Percentiles rank a stretch among this genome's conserved stretches.
Conservation (phyloP, 2,888 invertebrate species). For the Stomorhina lunata region DNA sequence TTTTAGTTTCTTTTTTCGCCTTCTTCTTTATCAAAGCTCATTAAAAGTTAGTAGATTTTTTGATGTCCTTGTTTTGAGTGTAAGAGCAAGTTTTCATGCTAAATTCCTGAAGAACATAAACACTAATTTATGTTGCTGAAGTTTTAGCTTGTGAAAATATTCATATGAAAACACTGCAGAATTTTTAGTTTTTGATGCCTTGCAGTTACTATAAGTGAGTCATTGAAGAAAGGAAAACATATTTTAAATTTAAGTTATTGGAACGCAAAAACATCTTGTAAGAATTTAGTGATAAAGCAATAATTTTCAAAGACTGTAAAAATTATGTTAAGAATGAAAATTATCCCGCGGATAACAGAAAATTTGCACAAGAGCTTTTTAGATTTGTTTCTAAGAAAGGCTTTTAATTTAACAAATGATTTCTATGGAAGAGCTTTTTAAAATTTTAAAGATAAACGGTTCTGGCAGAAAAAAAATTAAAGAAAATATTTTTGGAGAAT, state of each 20-base stretch:
- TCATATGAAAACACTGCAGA: constrained; percentile 15
- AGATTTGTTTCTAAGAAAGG: too few relatives aligned
- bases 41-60: constrained; percentile 40
- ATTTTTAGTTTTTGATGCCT: not conserved
- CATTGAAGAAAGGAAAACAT: not conserved
- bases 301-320: too few relatives aligned
- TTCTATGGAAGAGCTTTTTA: too few relatives aligned
- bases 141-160: too few relatives aligned
- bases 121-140: constrained; percentile 25
- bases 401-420: too few relatives aligned
- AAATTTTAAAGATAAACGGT: too few relatives aligned
- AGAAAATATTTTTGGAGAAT: too few relatives aligned
- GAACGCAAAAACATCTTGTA: not conserved
- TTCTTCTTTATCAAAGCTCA: constrained; percentile 30
- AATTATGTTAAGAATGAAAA: too few relatives aligned
- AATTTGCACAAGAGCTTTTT: too few relatives aligned
- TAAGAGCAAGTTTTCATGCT: constrained; percentile 15
- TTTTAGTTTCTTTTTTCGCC: not conserved
- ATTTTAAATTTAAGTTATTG: not conserved
- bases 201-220: not conserved
- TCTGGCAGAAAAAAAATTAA: too few relatives aligned
- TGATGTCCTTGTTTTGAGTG: constrained; percentile 19
- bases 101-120: not conserved
- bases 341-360: too few relatives aligned
- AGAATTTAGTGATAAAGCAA: not conserved